A percentile compares a stretch with the other conserved stretches of the same genome.
Evolutionary conservation across 2,888 invertebrate genomes (phyloP).

Genomic region (Lithosia quadra): DNA sequence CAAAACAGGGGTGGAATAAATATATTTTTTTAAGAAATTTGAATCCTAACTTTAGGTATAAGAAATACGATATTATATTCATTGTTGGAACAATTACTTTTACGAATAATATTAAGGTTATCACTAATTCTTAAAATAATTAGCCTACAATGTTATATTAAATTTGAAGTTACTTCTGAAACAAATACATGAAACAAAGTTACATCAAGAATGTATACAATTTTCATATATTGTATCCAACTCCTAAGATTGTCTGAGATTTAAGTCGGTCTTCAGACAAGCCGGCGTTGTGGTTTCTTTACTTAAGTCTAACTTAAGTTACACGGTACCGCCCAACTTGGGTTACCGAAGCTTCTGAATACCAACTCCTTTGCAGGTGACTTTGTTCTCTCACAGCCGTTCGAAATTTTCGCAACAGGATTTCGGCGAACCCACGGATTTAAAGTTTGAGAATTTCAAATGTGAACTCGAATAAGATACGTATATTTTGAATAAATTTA

Average conservation of each 20-base stretch:
- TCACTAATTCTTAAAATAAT: background rate
- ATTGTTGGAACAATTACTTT: background rate
- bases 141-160: background rate
- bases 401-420: conserved; percentile 71
- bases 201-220: conserved; percentile 29
- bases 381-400: conserved; percentile 67
- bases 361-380: conserved; percentile 79
- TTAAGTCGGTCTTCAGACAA: conserved; percentile 80
- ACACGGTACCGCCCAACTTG: conserved; percentile 79
- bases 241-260: conserved; percentile 68
- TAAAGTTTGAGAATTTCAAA: conserved; percentile 72
- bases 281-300: conserved; percentile 81
- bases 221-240: conserved; percentile 58
- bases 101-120: background rate
- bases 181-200: conserved; percentile 24
- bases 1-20: background rate
- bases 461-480: conserved; percentile 60
- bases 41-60: too few species aligned
- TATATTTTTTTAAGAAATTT: too few species aligned
- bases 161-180: background rate
- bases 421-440: conserved; percentile 70
- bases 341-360: conserved; percentile 75
- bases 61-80: background rate
- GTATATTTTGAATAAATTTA: conserved; percentile 62
- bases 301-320: conserved; percentile 80